These are phyloP conservation scores for Eublepharis macularius DNA, from an alignment of 2,113 vertebrate genomes.

Conservation along the genomic window DNA sequence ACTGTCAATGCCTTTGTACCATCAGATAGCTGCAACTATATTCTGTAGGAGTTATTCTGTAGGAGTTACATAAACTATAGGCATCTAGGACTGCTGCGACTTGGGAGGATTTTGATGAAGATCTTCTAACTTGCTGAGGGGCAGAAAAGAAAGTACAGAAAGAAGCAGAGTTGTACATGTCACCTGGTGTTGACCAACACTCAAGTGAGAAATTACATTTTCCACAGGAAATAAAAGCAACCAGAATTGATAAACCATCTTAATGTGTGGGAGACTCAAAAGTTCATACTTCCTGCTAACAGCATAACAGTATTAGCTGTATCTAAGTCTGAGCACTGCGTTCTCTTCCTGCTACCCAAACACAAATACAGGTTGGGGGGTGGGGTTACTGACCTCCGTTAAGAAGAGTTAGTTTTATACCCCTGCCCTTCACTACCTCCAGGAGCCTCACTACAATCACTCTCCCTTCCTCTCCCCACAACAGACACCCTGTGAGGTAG, in stretches of 20 bases:
- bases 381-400: background rate
- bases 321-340: background rate
- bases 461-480: no score
- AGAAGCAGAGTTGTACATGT: background rate
- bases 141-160: slow-evolving; percentile 20
- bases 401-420: no score
- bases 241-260: slow-evolving; percentile 43
- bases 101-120: background rate
- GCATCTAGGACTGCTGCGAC: background rate
- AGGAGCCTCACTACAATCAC: no score
- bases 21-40: background rate
- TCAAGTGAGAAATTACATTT: slow-evolving; percentile 53
- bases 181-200: slow-evolving; percentile 13
- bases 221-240: slow-evolving; percentile 67
- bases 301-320: background rate
- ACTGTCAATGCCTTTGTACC: background rate
- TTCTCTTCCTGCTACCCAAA: background rate
- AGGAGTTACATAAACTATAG: background rate
- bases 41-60: background rate
- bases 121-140: background rate
- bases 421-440: no score
- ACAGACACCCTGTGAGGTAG: no score
- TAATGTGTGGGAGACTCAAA: slow-evolving; percentile 39
- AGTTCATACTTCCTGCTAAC: slow-evolving; percentile 54
- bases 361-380: no score